phyloP scores from a whole-genome alignment of 2,797 vertebrate genomes.

The Tolypeutes matacus region DNA sequence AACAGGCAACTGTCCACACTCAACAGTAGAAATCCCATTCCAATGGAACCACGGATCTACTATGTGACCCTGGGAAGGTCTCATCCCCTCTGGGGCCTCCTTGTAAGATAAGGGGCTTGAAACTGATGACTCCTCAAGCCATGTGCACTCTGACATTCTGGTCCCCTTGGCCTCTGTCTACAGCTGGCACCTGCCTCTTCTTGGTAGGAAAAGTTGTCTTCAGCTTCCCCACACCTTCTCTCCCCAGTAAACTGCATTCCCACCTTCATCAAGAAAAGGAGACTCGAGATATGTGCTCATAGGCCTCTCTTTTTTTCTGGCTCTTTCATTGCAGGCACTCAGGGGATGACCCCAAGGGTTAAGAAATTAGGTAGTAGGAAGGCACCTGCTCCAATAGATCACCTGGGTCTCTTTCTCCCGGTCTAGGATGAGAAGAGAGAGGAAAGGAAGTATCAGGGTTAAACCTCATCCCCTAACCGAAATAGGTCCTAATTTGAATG shows the following conservation, averaged over 20 bases:
- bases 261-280: background rate
- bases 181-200: background rate
- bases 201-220: background rate
- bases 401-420: background rate
- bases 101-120: background rate
- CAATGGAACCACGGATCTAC: rapidly evolving
- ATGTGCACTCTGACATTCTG: background rate
- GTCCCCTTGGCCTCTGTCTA: background rate
- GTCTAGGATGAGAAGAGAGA: background rate
- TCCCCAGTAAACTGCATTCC: background rate
- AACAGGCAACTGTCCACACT: background rate
- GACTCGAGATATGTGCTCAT: background rate
- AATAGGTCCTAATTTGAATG: background rate
- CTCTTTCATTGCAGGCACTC: background rate
- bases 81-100: background rate
- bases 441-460: background rate
- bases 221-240: background rate
- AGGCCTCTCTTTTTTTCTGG: background rate
- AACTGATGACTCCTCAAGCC: background rate
- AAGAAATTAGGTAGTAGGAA: background rate
- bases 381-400: background rate
- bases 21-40: background rate
- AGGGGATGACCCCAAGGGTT: background rate
- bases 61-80: background rate
- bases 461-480: background rate